Evolutionary conservation across 2,888 invertebrate genomes (phyloP).

Genomic region (Drosophila sordidula): DNA sequence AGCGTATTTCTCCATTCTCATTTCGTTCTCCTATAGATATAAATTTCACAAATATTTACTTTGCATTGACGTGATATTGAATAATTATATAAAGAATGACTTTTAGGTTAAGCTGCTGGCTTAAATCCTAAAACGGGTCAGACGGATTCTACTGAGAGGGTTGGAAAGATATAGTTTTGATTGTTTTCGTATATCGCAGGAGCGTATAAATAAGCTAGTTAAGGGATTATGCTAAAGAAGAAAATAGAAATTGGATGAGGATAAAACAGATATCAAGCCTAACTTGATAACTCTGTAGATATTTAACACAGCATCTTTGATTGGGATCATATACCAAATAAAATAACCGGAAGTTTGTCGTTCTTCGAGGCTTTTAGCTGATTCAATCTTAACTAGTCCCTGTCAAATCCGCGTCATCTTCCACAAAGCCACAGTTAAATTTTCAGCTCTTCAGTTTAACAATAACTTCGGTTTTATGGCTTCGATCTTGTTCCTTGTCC

Average conservation of each 20-base stretch:
- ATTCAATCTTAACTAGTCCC: not conserved
- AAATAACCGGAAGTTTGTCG: not conserved
- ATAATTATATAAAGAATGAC: conserved; percentile 69
- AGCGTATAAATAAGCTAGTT: not conserved
- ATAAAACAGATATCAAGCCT: too few relatives aligned
- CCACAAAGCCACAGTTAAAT: not conserved
- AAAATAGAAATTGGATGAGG: too few relatives aligned
- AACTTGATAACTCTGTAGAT: too few relatives aligned
- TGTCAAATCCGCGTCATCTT: not conserved
- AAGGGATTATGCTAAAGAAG: not conserved
- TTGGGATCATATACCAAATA: not conserved
- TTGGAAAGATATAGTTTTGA: not conserved
- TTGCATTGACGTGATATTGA: conserved; percentile 76
- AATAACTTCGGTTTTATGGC: conserved; percentile 38
- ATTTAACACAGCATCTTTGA: too few relatives aligned
- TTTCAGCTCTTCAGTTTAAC: conserved; percentile 1
- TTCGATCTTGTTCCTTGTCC: conserved; percentile 21
- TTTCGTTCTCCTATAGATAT: conserved; percentile 47
- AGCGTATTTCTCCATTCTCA: conserved; percentile 40
- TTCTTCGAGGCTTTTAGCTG: not conserved
- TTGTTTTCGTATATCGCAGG: not conserved
- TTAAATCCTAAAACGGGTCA: conserved; percentile 1
- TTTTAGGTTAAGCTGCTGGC: conserved; percentile 46
- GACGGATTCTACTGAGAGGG: not conserved
- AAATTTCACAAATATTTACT: conserved; percentile 72